These are phyloP conservation scores for Cyrtorhinus lividipennis DNA, from an alignment of 1,140 invertebrate species.

Conservation along the genomic window DNA sequence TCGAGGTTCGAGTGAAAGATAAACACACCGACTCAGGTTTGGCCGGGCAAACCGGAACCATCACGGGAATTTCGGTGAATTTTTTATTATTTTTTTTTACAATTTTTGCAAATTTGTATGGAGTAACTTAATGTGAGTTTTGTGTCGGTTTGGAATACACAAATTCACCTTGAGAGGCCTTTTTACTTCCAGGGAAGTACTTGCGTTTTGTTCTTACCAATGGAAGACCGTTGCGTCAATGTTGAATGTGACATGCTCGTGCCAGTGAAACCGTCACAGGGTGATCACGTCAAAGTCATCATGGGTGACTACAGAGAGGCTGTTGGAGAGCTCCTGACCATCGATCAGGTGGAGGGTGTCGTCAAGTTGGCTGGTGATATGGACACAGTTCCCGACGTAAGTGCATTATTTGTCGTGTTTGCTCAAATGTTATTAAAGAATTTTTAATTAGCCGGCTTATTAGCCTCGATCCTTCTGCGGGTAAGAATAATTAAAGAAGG, in stretches of 20 bases:
- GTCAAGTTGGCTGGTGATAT: conserved; percentile 43
- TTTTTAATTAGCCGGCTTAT: too few relatives aligned
- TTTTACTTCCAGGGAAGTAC: conserved; percentile 49
- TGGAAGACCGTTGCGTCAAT: conserved; percentile 64
- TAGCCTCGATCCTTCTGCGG: too few relatives aligned
- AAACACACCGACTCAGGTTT: conserved; percentile 68
- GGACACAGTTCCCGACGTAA: neutral
- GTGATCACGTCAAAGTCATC: conserved; percentile 79
- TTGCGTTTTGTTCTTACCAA: conserved; percentile 60
- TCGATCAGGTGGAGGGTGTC: conserved; percentile 69
- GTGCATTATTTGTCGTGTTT: too few relatives aligned
- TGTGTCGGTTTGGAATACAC: neutral
- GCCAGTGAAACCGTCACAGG: conserved; percentile 68
- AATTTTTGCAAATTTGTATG: too few relatives aligned
- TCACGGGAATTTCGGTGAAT: conserved; percentile 66
- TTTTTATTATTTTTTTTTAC: too few relatives aligned
- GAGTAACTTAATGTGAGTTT: too few relatives aligned
- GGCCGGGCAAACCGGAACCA: conserved; percentile 72
- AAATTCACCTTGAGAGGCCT: neutral
- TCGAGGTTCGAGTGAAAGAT: conserved; percentile 69
- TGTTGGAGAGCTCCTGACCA: conserved; percentile 69
- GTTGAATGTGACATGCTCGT: conserved; percentile 73
- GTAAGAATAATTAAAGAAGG: too few relatives aligned
- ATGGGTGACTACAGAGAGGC: conserved; percentile 75
- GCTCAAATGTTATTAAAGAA: too few relatives aligned